Evolutionary conservation across 2,888 invertebrate species (phyloP).

Genomic region (Agriopis marginaria): DNA sequence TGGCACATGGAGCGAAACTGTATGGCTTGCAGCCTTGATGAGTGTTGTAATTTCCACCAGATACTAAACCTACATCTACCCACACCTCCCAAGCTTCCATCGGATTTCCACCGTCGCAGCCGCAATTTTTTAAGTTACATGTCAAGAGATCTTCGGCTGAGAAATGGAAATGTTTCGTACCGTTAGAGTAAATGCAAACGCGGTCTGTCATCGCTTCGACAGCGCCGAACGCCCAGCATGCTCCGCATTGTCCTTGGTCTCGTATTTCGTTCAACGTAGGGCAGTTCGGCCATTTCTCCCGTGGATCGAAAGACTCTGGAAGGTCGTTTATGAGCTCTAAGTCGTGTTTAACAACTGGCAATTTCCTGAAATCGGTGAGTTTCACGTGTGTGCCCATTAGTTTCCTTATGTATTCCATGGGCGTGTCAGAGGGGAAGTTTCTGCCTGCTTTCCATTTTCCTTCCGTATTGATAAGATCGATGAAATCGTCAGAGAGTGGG

Average conservation of each 20-base stretch:
- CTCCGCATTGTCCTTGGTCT: constrained; percentile 93
- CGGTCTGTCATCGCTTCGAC: constrained; percentile 94
- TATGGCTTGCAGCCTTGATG: constrained; percentile 87
- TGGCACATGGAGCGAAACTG: constrained; percentile 88
- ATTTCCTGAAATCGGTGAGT: neutral
- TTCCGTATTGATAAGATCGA: constrained; percentile 88
- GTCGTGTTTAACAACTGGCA: constrained; percentile 10
- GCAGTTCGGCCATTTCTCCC: constrained; percentile 91
- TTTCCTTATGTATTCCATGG: constrained; percentile 83
- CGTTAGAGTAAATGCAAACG: constrained; percentile 90
- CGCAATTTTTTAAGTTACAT: neutral
- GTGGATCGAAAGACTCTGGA: constrained; percentile 91
- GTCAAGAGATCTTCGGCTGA: constrained; percentile 76
- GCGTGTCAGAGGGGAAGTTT: constrained; percentile 88
- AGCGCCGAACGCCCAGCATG: constrained; percentile 94
- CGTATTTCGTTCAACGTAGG: constrained; percentile 90
- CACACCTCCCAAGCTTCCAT: constrained; percentile 2
- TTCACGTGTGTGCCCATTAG: constrained; percentile 12
- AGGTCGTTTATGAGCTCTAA: constrained; percentile 57
- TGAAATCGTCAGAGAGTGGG: constrained; percentile 89
- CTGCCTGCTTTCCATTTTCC: constrained; percentile 91
- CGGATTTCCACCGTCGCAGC: constrained; percentile 22
- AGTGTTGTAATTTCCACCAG: constrained; percentile 89
- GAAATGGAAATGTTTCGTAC: constrained; percentile 85
- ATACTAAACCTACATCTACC: constrained; percentile 84